These are phyloP conservation scores for Henricia sp. DNA, from an alignment of 53 echinoderm and acorn worm genomes.

Conservation along the genomic window DNA sequence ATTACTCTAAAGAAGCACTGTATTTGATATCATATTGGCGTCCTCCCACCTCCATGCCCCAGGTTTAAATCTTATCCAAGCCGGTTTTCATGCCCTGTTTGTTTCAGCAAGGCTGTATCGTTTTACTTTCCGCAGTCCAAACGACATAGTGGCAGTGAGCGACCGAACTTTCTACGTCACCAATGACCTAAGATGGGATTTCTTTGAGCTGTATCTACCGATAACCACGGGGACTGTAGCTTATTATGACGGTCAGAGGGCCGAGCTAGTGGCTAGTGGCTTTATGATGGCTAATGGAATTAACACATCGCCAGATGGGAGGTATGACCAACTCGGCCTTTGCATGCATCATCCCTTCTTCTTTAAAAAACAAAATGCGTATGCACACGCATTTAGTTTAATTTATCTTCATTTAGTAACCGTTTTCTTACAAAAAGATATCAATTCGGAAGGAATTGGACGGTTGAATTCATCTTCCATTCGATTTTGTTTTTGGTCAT, in stretches of 20 bases:
- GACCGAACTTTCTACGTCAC: slow-evolving; percentile 67
- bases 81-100: too few relatives aligned
- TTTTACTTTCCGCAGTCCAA: too few relatives aligned
- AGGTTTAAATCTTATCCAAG: too few relatives aligned
- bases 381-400: not conserved
- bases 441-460: too few relatives aligned
- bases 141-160: slow-evolving; percentile 69
- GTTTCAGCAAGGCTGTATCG: too few relatives aligned
- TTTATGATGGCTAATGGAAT: slow-evolving; percentile 75
- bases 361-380: not conserved
- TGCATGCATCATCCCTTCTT: not conserved
- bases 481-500: not conserved
- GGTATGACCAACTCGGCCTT: slow-evolving; percentile 40
- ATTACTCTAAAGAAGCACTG: too few relatives aligned
- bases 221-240: slow-evolving; percentile 64
- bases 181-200: not conserved
- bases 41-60: too few relatives aligned
- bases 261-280: slow-evolving; percentile 54
- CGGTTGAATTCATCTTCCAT: not conserved
- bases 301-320: slow-evolving; percentile 68
- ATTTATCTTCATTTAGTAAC: not conserved
- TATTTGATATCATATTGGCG: too few relatives aligned
- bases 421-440: not conserved
- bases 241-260: slow-evolving; percentile 72
- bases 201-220: slow-evolving; percentile 39